Base-by-base conservation (phyloP, 1,140 invertebrate species). In the Lutraria rhynchaena region DNA sequence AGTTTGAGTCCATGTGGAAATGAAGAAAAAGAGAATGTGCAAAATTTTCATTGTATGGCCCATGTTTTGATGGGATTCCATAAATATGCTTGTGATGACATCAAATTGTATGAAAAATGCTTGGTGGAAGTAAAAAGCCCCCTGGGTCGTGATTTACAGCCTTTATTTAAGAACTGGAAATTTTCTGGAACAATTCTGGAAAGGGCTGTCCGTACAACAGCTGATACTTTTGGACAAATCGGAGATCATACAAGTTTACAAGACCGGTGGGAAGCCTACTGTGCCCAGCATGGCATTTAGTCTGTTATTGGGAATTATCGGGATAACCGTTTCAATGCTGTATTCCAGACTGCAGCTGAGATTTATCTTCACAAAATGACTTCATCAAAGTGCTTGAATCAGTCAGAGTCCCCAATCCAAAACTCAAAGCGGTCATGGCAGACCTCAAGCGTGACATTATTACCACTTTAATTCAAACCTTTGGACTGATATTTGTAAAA, bases 331-430 rank as follows among this genome's bases (percentile, higher is more conserved):
- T 70, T 70, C 24, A 70, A 70, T 70, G 67, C 53, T 3, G 9
- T 58, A 60, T 74, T 58, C 37, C 27, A 74, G 37, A 74, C 71
- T 27, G 19, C 73, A 17, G 73, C 73, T 3, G 73, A 61, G 63
- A 37, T 76, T 24, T 63, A 27, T 46, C 33, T 46, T 31, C 73
- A 76, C 0, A 35, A 41, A 13, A 57, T 19, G 70, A 73, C 33
- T 60, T 75, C 27, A 60, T 75, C 7, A 51, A 27, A 29, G 41
- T 65, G 0, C 19, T 24, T 77, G 33, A 35, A 61, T 29, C 22
- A 49, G 44, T 61, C 5, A 7, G 33, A n/a, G 3, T 29, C 22
- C 35, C 35, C 9, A 77, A 77, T 65, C 60, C 65, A 22, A 31
- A 51, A 19, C 27, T 63, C 1, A 9, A 51, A 33, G 27, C 58